Base-by-base conservation (phyloP, 2,113 vertebrate species). In the Myiagra hebetior region DNA sequence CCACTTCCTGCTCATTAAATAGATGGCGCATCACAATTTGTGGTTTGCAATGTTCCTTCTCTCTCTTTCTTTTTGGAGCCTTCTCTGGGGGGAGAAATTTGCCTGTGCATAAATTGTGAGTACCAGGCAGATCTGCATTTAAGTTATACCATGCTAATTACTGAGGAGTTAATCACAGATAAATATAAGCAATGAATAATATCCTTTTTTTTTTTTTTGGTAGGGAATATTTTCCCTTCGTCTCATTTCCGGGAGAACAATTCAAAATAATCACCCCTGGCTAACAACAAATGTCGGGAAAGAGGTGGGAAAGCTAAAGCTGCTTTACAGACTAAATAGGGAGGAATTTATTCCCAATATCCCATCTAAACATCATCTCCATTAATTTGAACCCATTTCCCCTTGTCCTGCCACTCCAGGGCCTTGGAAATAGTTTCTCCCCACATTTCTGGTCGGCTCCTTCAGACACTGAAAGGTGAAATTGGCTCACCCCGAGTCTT, bases 1-100 rank as follows among this genome's bases (percentile, higher is more conserved):
- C n/a, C 62, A 26, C 18, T 91, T 83, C 59, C 87, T 9, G 35
- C 62, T 79, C 68, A 96, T 94, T 96, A 97, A 97, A 97, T 44
- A 37, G n/a, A 69, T 33, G 46, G 22, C 3, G 82, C 92, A 95
- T 89, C 44, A 20, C 31, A 50, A 20, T 33, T 52, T 2, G 27
- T 44, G 31, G 60, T 44, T 81, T 31, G 56, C 4, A 33, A 4
- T 4, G 24, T 79, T 94, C 12, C 57, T 91, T 18, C 31, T 64
- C 19, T 56, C 50, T 47, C 50, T 57, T 53, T 23, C 44, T 69
- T 68, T 75, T 23, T 42, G 35, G 44, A 46, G 21, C 6, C 2
- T 70, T 50, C 33, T 68, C 44, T 26, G 44, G 31, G 15, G 44
- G 31, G 13, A 19, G 6, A 70, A 85, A 72, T 82, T 76, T 72